Evolutionary conservation across 2,888 invertebrate genomes (phyloP).

Genomic region (Polietes domitor): DNA sequence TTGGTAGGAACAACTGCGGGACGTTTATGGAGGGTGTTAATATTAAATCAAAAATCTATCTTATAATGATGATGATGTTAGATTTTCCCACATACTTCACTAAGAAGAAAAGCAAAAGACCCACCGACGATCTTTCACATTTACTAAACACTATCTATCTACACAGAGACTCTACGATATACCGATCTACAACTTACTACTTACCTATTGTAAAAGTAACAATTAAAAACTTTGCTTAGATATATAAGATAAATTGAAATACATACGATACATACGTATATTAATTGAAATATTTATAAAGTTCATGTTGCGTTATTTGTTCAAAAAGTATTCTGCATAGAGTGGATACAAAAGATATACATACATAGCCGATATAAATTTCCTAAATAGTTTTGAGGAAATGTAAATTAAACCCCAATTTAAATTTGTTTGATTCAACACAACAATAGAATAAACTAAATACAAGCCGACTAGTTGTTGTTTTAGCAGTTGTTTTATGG

Average conservation of each 20-base stretch:
- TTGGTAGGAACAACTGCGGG: no score
- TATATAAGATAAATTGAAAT: conserved; percentile 38
- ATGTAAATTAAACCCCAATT: background rate
- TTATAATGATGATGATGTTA: no score
- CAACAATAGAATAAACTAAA: background rate
- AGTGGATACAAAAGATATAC: background rate
- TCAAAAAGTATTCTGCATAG: no score
- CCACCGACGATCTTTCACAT: conserved; percentile 61
- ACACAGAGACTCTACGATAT: background rate
- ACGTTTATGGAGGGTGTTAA: background rate
- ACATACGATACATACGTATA: conserved; percentile 15
- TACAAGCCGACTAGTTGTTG: background rate
- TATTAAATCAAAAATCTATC: no score
- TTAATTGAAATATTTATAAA: conserved; percentile 45
- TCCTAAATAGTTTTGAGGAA: background rate
- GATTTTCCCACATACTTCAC: conserved; percentile 13
- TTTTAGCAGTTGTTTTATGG: background rate
- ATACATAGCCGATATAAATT: background rate
- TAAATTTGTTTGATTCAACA: background rate
- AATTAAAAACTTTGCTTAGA: conserved; percentile 20
- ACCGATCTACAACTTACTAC: background rate
- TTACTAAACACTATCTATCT: background rate
- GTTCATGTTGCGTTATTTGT: conserved; percentile 65
- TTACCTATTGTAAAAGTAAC: conserved; percentile 32
- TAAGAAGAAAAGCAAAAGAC: conserved; percentile 10